Evolutionary conservation across 2,888 invertebrate genomes (phyloP).

Genomic region (Belgica antarctica): DNA sequence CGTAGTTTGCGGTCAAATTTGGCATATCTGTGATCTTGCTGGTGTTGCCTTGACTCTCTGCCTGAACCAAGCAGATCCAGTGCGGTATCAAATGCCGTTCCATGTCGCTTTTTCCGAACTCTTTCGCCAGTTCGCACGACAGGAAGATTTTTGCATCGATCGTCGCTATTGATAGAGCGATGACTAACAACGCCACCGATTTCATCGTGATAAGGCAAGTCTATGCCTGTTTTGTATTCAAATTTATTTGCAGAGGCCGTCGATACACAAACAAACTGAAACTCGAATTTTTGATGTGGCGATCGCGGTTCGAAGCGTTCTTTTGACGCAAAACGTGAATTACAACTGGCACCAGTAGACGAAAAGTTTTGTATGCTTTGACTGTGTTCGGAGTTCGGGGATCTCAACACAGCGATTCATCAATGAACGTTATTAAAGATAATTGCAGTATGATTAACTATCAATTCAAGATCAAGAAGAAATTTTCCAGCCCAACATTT

Average conservation of each 20-base stretch:
- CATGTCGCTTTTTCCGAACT: conserved; percentile 64
- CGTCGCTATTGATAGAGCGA: conserved; percentile 20
- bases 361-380: not conserved
- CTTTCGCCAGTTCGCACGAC: conserved; percentile 67
- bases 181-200: not conserved
- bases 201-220: not conserved
- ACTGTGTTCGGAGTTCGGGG: not conserved
- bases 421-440: conserved; percentile 26
- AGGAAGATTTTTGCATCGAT: conserved; percentile 61
- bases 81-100: conserved; percentile 66
- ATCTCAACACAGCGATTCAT: not conserved
- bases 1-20: conserved; percentile 63
- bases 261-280: not conserved
- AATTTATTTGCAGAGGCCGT: not conserved
- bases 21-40: conserved; percentile 60
- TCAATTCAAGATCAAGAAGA: not conserved
- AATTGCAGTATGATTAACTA: not conserved
- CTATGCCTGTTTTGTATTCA: not conserved
- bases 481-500: not conserved
- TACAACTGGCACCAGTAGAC: not conserved
- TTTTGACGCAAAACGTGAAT: conserved; percentile 4
- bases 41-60: conserved; percentile 64
- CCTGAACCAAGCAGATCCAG: conserved; percentile 70
- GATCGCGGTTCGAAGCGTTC: not conserved
- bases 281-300: not conserved